These are phyloP conservation scores for Sepiola atlantica DNA, from an alignment of 2,888 invertebrate genomes.

Conservation along the genomic window DNA sequence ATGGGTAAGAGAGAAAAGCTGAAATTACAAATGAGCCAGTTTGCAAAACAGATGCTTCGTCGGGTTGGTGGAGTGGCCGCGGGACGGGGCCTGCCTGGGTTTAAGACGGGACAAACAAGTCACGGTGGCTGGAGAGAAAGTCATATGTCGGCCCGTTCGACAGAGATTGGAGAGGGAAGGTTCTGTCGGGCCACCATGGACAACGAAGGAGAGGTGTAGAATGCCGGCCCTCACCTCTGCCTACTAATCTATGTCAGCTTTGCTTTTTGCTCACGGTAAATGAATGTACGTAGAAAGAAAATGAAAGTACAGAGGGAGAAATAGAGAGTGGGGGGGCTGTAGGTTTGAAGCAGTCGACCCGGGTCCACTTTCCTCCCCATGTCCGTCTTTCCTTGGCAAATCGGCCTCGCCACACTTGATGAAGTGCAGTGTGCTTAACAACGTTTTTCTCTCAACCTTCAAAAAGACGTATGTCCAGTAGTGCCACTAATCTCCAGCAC, in stretches of 20 bases:
- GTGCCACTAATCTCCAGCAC: not conserved
- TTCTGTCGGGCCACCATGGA: not conserved
- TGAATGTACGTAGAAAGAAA: constrained; percentile 4
- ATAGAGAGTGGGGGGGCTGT: not conserved
- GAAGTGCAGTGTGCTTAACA: not conserved
- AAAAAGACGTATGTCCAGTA: not conserved
- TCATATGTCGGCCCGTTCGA: not conserved
- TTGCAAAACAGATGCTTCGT: not conserved
- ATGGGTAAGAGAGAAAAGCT: not conserved
- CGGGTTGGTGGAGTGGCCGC: not conserved
- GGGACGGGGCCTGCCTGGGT: not conserved
- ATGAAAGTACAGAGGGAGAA: not conserved
- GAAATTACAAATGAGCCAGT: not conserved
- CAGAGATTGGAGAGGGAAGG: not conserved
- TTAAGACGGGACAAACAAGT: not conserved
- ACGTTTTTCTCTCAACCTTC: constrained; percentile 8
- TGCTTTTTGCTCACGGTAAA: not conserved
- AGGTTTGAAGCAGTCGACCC: not conserved
- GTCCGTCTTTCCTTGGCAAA: not conserved
- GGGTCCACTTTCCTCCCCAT: not conserved
- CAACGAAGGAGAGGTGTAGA: not conserved
- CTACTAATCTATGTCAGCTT: not conserved
- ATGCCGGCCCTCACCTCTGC: not conserved
- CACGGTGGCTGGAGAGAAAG: not conserved
- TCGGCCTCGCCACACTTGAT: not conserved